These are phyloP conservation scores for Muntiacus reevesi DNA, from an alignment of 2,113 vertebrate species.

Conservation along the genomic window DNA sequence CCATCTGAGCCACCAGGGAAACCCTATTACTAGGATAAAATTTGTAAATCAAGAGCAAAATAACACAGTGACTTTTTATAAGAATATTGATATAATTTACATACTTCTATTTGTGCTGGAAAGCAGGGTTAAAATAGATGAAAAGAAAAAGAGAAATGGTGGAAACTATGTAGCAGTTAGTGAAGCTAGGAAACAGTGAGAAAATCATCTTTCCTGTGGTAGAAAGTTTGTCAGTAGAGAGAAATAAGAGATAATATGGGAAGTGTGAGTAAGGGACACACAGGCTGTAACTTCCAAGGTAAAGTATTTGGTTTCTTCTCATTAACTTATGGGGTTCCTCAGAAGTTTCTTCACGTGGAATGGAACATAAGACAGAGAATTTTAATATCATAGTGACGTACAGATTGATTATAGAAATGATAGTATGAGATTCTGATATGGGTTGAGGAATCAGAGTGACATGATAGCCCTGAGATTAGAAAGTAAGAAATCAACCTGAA, in stretches of 20 bases:
- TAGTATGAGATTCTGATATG: not conserved
- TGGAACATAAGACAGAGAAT: not conserved
- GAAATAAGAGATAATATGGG: not conserved
- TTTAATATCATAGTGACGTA: not conserved
- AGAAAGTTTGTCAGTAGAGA: not conserved
- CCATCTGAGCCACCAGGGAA: not conserved
- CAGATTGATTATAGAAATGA: not conserved
- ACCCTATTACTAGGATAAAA: not conserved
- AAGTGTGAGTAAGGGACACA: not conserved
- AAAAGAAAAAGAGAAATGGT: not conserved
- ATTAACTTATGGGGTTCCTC: not conserved
- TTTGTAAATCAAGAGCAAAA: not conserved
- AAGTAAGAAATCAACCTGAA: not conserved
- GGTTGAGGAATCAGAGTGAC: not conserved
- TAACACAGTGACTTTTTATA: not conserved
- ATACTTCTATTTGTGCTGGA: not conserved
- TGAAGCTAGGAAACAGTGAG: not conserved
- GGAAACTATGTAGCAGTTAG: not conserved
- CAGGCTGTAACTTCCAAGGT: not conserved
- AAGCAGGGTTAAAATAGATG: not conserved
- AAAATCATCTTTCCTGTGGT: not conserved
- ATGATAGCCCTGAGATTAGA: not conserved
- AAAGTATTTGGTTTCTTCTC: not conserved
- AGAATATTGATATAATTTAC: not conserved
- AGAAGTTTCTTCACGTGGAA: not conserved